These are phyloP conservation scores for Atherinomorus stipes DNA, from an alignment of 2,113 vertebrate species.

Conservation along the genomic window DNA sequence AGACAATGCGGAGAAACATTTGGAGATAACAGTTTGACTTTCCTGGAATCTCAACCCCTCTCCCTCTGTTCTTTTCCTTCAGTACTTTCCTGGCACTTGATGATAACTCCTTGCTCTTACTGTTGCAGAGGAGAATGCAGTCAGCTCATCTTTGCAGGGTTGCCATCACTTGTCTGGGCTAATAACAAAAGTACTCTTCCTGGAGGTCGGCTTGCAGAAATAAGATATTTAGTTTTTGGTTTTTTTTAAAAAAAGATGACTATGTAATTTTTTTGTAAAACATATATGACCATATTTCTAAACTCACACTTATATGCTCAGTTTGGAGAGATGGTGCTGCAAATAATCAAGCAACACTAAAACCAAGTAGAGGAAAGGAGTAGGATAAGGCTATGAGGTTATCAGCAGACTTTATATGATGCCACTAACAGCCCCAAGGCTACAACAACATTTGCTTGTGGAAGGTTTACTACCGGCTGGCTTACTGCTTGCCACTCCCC, in stretches of 20 bases:
- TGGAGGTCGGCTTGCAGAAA: slow-evolving; percentile 25
- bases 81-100: slow-evolving; percentile 50
- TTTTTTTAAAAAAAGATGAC: no score
- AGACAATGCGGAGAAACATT: slow-evolving; percentile 71
- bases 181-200: slow-evolving; percentile 21
- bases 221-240: not conserved
- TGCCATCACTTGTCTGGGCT: slow-evolving; percentile 26
- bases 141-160: slow-evolving; percentile 14
- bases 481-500: slow-evolving; percentile 48
- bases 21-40: slow-evolving; percentile 65
- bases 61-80: slow-evolving; percentile 20
- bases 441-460: slow-evolving; percentile 32
- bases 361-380: not conserved
- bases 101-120: slow-evolving; percentile 25
- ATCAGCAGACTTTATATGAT: slow-evolving; percentile 5
- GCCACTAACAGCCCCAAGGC: slow-evolving; percentile 7
- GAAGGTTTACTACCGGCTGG: slow-evolving; percentile 27
- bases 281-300: no score
- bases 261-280: no score
- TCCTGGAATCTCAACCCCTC: slow-evolving; percentile 56
- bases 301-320: not conserved
- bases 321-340: not conserved
- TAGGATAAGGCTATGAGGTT: not conserved
- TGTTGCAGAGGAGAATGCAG: not conserved
- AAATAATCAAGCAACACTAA: slow-evolving; percentile 6